Conservation (phyloP, 2,797 vertebrate species). For the Hoplostethus mediterraneus region DNA sequence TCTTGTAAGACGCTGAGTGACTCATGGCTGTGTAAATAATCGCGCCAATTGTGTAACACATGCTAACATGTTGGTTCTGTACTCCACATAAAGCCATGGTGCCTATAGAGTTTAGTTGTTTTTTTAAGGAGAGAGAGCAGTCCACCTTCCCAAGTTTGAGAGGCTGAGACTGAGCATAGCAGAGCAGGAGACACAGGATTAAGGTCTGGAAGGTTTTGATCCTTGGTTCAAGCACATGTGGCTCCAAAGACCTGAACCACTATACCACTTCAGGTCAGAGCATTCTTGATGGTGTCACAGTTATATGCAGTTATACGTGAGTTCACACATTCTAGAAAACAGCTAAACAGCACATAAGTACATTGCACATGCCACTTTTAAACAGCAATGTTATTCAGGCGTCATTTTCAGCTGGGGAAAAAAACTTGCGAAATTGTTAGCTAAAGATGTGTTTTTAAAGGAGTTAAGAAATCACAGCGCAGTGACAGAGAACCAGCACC, state of each 20-base stretch:
- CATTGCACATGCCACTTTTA: too few relatives aligned
- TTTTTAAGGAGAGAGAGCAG: conserved; percentile 15
- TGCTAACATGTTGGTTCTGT: conserved; percentile 22
- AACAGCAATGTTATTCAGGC: too few relatives aligned
- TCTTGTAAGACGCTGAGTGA: conserved; percentile 50
- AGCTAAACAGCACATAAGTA: too few relatives aligned
- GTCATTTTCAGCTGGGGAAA: too few relatives aligned
- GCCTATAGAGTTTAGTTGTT: conserved; percentile 1
- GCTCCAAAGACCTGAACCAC: background rate
- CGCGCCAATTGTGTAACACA: conserved; percentile 39
- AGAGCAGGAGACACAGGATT: too few relatives aligned
- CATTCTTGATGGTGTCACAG: background rate
- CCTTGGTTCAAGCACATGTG: background rate
- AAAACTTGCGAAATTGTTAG: background rate
- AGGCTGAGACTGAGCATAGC: too few relatives aligned
- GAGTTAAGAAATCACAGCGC: too few relatives aligned
- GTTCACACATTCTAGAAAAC: background rate
- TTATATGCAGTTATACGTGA: background rate
- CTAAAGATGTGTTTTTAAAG: background rate
- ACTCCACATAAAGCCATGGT: background rate
- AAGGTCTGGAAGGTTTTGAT: background rate
- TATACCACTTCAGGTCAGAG: background rate
- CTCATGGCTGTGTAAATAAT: conserved; percentile 48
- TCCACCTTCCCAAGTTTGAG: background rate
- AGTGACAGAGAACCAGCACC: background rate